Base-by-base conservation (phyloP, 2,797 vertebrate genomes). In the Schizothorax lantsangensis region DNA sequence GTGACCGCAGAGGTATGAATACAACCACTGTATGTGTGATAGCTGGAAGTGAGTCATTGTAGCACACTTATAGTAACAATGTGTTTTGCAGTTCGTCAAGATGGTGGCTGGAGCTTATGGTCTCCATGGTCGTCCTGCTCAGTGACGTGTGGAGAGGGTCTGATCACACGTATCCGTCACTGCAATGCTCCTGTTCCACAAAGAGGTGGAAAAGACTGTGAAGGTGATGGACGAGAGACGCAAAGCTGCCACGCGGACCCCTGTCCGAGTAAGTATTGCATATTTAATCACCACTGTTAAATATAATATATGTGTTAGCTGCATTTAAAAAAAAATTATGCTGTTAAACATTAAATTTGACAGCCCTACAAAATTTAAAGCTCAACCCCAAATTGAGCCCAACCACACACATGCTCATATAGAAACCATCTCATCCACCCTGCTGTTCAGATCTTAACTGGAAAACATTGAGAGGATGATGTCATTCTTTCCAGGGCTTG, bases 41-140 rank as follows among this genome's bases (percentile, higher is more conserved):
- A 45, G 19, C 43, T 68, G 26, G 26, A 11, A 36, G 10, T 23
- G 9, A 15, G 6, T 21, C 23, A 73, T 19, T 23, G 3, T 33
- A 21, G 6, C 45, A 33, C 0, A 6, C 79, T 57, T 72, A 36
- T 40, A 45, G 36, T 72, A 84, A 77, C 30, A 30, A 30, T 71
- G 59, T 36, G 23, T 66, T 83, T 54, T 47, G 19, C 23, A 99
- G 98, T 93, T 62, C 97, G 95, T 83, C 95, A 96, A 64, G 93
- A 97, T 0, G 97, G 97, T 30, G 97, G 95, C 84, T 99, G 98
- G 98, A 98, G 98, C 84, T 95, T 97, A 82, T 99, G 98, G 98
- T 99, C 98, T 0, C 98, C 98, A 0, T 99, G 98, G 98, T 99
- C 98, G 2, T 94, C 97, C 0, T 99, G 98, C 86, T 97, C 98